A percentile compares a stretch with the other conserved stretches of the same genome.
These are phyloP conservation scores for Scelioninae gen. 2 DNA, from an alignment of 2,888 invertebrate genomes.

Conservation along the genomic window DNA sequence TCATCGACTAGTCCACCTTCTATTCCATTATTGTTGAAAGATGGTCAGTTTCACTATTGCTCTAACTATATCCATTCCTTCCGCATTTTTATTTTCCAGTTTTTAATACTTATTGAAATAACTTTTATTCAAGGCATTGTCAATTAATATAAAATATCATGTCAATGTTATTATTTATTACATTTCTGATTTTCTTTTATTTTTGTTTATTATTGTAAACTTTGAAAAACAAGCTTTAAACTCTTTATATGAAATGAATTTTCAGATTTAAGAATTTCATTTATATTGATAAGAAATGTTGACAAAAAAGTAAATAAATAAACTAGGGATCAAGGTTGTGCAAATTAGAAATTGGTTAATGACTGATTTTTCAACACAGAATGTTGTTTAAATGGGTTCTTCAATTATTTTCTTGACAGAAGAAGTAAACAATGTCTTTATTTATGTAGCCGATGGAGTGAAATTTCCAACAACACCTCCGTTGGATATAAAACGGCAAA, in stretches of 20 bases:
- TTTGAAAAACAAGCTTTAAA: no score
- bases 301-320: no score
- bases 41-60: conserved; percentile 59
- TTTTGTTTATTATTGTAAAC: no score
- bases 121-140: background rate
- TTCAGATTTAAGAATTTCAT: no score
- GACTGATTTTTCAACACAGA: no score
- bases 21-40: conserved; percentile 69
- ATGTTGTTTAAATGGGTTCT: background rate
- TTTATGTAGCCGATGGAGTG: conserved; percentile 73
- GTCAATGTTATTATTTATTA: no score
- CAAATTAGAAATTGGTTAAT: no score
- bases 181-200: no score
- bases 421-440: background rate
- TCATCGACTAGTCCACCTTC: conserved; percentile 75
- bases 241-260: no score
- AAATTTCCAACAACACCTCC: conserved; percentile 90
- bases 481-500: conserved; percentile 84
- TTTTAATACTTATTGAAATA: background rate
- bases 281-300: no score
- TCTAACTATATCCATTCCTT: background rate
- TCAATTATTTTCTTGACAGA: background rate
- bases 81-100: conserved; percentile 1
- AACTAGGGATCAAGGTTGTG: no score
- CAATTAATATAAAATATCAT: no score